Evolutionary conservation across 1,140 invertebrate genomes (phyloP), one percentile per base, ranked within the genome.

Genomic region (Penaeus japonicus): DNA sequence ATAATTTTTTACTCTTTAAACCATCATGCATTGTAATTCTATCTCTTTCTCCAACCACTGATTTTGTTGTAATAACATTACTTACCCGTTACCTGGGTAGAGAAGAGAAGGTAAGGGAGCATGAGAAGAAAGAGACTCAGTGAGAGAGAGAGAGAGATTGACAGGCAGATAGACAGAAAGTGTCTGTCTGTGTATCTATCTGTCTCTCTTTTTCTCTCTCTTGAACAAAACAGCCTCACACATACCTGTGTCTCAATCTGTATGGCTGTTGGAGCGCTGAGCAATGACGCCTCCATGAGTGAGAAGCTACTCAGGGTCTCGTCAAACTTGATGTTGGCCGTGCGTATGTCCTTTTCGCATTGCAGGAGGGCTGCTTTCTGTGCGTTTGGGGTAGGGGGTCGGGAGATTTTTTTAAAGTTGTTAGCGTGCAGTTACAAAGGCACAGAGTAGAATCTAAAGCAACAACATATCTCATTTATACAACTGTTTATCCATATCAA

Each of bases 331-430:
- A 88, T 84, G 84, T 91, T 91, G 54, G 90, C 91, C 30, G 84
- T 84, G 18, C 87, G 75, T 55, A 91, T 81, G 54, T 89, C 80
- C 35, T 90, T 87, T 24, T 88, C 84, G 82, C 90, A 91, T 30
- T 90, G 87, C 47, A 79, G 32, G 24, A 89, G 92, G 75, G 96
- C 95, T 53, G 95, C 94, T 87, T 95, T 94, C 10, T 90, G 86
- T n/a, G 82, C 18, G 70, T n/a, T n/a, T n/a, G n/a, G n/a, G n/a
- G n/a, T n/a, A n/a, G n/a, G n/a, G n/a, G n/a, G n/a, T n/a, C n/a
- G n/a, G n/a, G n/a, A n/a, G n/a, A n/a, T n/a, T n/a, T n/a, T n/a
- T n/a, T n/a, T n/a, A n/a, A n/a, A n/a, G n/a, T n/a, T n/a, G n/a
- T n/a, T n/a, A n/a, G n/a, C n/a, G n/a, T n/a, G n/a, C n/a, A n/a